These are phyloP conservation scores for Syrrhaptes paradoxus DNA, from an alignment of 2,113 vertebrate species.

Conservation along the genomic window DNA sequence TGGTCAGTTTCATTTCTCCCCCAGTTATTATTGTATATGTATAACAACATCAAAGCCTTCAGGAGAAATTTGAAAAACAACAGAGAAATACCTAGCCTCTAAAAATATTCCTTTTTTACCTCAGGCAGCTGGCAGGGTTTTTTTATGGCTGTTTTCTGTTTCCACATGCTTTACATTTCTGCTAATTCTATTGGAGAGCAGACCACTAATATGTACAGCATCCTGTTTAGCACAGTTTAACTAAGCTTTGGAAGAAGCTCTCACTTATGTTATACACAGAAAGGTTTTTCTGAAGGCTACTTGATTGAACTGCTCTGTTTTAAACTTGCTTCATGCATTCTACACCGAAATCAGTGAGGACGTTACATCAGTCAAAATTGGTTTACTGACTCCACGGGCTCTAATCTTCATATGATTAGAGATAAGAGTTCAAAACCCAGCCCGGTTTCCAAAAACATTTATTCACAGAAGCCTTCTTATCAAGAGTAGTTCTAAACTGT, in stretches of 20 bases:
- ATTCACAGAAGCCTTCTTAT: slow-evolving; percentile 21
- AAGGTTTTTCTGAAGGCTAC: neutral
- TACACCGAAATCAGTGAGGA: neutral
- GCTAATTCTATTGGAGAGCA: neutral
- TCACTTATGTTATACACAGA: neutral
- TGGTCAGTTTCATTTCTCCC: neutral
- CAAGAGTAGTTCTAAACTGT: neutral
- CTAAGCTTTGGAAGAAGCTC: neutral
- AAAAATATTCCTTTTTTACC: neutral
- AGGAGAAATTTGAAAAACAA: neutral
- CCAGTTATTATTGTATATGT: neutral
- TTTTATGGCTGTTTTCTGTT: neutral
- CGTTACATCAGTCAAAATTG: neutral
- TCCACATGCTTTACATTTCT: neutral
- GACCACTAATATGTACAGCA: neutral
- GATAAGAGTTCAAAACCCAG: neutral
- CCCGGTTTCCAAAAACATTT: neutral
- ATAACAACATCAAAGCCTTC: neutral
- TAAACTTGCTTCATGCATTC: neutral
- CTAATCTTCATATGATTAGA: neutral
- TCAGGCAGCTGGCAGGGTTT: neutral
- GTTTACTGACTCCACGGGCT: neutral
- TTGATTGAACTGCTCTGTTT: neutral
- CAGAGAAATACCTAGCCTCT: neutral
- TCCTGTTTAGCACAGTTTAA: neutral